Evolutionary conservation across 2,113 vertebrate species (phyloP), one percentile per base, ranked within the genome.

Genomic region (Corythaeola cristata): DNA sequence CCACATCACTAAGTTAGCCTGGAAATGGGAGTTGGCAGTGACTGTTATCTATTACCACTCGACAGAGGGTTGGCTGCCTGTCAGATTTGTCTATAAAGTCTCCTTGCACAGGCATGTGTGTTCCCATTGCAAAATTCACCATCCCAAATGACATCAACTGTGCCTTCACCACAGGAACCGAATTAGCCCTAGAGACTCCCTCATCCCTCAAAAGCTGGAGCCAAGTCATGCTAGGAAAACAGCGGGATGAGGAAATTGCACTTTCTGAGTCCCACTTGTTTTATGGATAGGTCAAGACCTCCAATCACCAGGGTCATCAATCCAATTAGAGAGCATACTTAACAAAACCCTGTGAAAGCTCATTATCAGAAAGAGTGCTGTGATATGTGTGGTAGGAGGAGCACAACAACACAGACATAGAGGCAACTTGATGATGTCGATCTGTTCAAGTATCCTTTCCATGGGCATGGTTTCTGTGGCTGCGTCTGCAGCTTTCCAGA

Each of bases 21-120:
- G 86, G 89, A 96, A 95, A 88, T 97, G 95, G 94, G 88, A 95
- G 41, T 7, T 97, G 96, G 95, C 96, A 96, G 90, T 82, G 81
- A 49, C 87, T 95, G 74, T 94, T 95, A 95, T 93, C 89, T 89
- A 92, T 95, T 97, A 85, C 74, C 84, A 94, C 93, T 87, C 33
- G 10, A 93, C 90, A 95, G 94, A 96, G 95, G 71, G 95, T 94
- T 96, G 95, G 89, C 94, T 95, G 79, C 87, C 78, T 71, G 89
- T 97, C 95, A 96, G 87, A 89, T 93, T 76, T 93, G 74, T 94
- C 89, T 95, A 84, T 67, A 69, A 81, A 85, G 85, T 26, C 74
- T 96, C 90, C 94, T 90, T 96, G 87, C 91, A 82, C 85, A 88
- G 84, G 94, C 95, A 92, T 39, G 90, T 72, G 83, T 67, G 94